A percentile compares a stretch with the other conserved stretches of the same genome.
phyloP scores from a whole-genome alignment of 2,113 vertebrate genomes.

The Passer montanus region DNA sequence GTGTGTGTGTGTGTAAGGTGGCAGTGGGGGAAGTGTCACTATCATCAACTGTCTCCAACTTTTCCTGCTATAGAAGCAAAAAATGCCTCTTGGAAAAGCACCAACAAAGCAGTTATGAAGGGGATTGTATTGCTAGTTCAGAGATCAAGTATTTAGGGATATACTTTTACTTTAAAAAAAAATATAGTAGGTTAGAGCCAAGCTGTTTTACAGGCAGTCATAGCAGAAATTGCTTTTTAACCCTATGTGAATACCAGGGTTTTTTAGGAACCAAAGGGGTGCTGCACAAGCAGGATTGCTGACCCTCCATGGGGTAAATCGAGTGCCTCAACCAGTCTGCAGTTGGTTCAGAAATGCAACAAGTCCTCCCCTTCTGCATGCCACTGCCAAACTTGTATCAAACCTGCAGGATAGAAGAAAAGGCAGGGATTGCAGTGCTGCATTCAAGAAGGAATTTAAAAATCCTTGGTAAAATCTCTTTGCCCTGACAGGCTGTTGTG shows the following conservation, averaged over 20 bases:
- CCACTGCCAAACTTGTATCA: background rate
- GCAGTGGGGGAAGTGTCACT: background rate
- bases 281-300: background rate
- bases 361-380: accelerated
- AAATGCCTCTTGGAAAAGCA: background rate
- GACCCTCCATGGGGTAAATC: accelerated
- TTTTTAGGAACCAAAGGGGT: background rate
- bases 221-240: background rate
- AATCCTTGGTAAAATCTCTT: background rate
- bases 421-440: accelerated
- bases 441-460: background rate
- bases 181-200: background rate
- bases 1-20: background rate
- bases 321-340: background rate
- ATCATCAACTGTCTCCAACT: background rate
- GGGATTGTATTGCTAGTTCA: background rate
- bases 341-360: background rate
- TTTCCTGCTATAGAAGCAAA: background rate
- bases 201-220: background rate
- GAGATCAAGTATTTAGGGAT: background rate
- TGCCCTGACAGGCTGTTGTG: background rate
- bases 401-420: accelerated
- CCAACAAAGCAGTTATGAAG: background rate
- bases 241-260: background rate
- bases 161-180: background rate